phyloP scores from a whole-genome alignment of 1,140 invertebrate species.

The Drosophila miranda region DNA sequence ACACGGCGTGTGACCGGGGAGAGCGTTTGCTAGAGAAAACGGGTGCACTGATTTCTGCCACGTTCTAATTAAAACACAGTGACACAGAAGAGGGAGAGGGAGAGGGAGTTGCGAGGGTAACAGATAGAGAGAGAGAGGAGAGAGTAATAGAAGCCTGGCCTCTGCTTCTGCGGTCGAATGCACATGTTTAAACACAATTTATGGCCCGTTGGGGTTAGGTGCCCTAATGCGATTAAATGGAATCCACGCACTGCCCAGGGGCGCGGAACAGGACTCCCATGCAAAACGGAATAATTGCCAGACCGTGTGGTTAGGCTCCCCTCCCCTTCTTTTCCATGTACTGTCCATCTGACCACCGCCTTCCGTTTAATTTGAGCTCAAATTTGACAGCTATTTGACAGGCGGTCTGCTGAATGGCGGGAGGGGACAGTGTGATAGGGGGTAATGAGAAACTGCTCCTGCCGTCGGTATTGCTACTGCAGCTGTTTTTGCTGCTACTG shows the following conservation, averaged over 20 bases:
- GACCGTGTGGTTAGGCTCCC: background rate
- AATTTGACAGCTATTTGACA: constrained; percentile 79
- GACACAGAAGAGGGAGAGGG: background rate
- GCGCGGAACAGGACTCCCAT: background rate
- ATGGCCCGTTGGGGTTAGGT: constrained; percentile 20
- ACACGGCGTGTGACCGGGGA: background rate
- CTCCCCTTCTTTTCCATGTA: constrained; percentile 4
- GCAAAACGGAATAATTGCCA: constrained; percentile 17
- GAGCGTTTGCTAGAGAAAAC: background rate
- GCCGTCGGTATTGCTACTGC: constrained; percentile 1
- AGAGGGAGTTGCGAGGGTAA: background rate
- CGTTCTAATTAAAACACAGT: constrained; percentile 17
- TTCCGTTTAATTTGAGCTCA: constrained; percentile 66
- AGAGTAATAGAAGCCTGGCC: too few species aligned
- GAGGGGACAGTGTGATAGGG: background rate
- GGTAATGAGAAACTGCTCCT: constrained; percentile 31
- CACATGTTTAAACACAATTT: constrained; percentile 52
- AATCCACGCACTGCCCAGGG: background rate
- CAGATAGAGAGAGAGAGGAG: background rate
- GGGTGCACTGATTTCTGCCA: constrained; percentile 20
- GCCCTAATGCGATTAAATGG: constrained; percentile 32
- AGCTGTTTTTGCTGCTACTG: too few species aligned
- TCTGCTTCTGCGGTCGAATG: constrained; percentile 1
- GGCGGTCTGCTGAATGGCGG: constrained; percentile 5
- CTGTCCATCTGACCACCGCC: constrained; percentile 8